Percentiles rank a stretch among this genome's conserved stretches.
Evolutionary conservation across 2,888 invertebrate species (phyloP).

Genomic region (Lathronympha strigana): DNA sequence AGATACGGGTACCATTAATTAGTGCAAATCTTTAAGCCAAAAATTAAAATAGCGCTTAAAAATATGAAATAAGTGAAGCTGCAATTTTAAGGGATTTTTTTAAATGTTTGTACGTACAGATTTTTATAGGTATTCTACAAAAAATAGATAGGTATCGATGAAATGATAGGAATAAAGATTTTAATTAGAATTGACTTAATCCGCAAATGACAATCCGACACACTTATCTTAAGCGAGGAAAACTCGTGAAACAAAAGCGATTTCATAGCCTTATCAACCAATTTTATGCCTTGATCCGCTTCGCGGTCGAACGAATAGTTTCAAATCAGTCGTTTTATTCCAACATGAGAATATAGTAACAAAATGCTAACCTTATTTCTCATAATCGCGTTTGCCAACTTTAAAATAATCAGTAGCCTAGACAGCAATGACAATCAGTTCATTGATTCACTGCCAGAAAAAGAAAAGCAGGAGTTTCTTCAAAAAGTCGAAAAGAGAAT

Average conservation of each 20-base stretch:
- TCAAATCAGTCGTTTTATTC: slow-evolving; percentile 5
- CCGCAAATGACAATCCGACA: slow-evolving; percentile 12
- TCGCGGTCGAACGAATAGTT: slow-evolving; percentile 9
- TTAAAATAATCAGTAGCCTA: slow-evolving; percentile 43
- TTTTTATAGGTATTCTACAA: too few relatives aligned
- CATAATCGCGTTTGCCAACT: slow-evolving; percentile 46
- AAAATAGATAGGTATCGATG: too few relatives aligned
- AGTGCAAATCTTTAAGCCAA: too few relatives aligned
- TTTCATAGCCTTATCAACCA: slow-evolving; percentile 30
- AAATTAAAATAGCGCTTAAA: too few relatives aligned
- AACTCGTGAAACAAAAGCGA: slow-evolving; percentile 18
- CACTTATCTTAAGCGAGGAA: slow-evolving; percentile 17
- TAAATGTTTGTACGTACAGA: too few relatives aligned
- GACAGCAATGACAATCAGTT: slow-evolving; percentile 62
- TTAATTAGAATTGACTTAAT: slow-evolving; percentile 6
- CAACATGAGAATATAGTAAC: slow-evolving; percentile 47
- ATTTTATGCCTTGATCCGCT: slow-evolving; percentile 33
- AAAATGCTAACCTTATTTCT: slow-evolving; percentile 54
- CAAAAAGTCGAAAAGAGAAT: slow-evolving; percentile 68
- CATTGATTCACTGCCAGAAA: slow-evolving; percentile 66
- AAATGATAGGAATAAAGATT: background rate
- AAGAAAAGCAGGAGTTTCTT: slow-evolving; percentile 66
- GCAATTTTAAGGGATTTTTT: too few relatives aligned
- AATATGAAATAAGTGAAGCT: too few relatives aligned
- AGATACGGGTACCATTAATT: too few relatives aligned